Percentiles rank a stretch among this genome's conserved stretches.
Conservation (phyloP, 2,888 invertebrate genomes). For the Meiosimyza platycephala region DNA sequence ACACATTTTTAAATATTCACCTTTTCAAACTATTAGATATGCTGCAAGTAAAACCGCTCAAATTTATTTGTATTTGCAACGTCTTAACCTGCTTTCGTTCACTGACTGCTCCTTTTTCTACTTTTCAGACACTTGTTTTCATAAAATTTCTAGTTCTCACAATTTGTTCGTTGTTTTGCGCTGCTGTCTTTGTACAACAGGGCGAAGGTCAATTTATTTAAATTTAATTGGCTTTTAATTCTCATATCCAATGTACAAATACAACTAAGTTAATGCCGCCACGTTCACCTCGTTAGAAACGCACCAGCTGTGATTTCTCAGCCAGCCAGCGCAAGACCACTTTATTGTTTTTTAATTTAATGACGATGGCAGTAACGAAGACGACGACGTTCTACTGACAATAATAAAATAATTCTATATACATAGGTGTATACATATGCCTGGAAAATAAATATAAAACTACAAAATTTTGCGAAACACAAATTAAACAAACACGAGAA, state of each 20-base stretch:
- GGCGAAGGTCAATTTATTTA: conserved; percentile 35
- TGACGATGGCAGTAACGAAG: too few species aligned
- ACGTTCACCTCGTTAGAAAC: too few species aligned
- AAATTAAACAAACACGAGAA: too few species aligned
- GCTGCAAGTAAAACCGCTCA: too few species aligned
- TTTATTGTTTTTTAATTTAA: not conserved
- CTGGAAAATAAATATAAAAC: too few species aligned
- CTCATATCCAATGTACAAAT: not conserved
- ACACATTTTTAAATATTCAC: not conserved
- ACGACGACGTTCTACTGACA: too few species aligned
- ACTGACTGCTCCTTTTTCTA: not conserved
- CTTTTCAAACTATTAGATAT: not conserved
- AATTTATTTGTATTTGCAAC: not conserved
- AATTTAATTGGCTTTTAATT: conserved; percentile 15
- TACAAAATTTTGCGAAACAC: too few species aligned
- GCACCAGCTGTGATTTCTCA: conserved; percentile 18
- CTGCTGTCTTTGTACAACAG: not conserved
- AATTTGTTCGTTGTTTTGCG: not conserved
- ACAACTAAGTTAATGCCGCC: not conserved
- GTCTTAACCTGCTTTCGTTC: not conserved
- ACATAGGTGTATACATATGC: too few species aligned
- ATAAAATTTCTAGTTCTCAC: not conserved
- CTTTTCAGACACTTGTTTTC: not conserved
- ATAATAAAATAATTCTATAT: too few species aligned
- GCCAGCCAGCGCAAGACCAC: conserved; percentile 4